Conservation (phyloP, 1,140 invertebrate species). For the Macrobrachium nipponense region DNA sequence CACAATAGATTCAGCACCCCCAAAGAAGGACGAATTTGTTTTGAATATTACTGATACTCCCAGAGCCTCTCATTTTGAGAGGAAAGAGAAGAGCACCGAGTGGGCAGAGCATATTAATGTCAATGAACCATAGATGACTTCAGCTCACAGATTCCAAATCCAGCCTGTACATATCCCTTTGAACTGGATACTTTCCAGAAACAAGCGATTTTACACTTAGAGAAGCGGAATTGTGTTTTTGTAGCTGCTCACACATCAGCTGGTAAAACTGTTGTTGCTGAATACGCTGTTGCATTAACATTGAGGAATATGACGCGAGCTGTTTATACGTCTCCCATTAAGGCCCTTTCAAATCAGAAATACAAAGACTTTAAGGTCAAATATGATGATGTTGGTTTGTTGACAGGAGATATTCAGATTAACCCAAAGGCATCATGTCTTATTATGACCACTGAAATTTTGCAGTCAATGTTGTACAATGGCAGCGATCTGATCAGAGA, state of each 20-base stretch:
- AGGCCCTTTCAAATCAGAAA: conserved; percentile 99
- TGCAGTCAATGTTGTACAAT: conserved; percentile 96
- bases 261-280: conserved; percentile 98
- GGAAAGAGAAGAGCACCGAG: conserved; percentile 69
- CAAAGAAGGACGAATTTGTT: conserved; percentile 56
- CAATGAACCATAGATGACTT: conserved; percentile 83
- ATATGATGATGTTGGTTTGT: conserved; percentile 92
- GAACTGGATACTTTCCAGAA: conserved; percentile 99
- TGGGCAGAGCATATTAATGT: conserved; percentile 92
- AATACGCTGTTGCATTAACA: conserved; percentile 96
- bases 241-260: conserved; percentile 99
- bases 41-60: conserved; percentile 58
- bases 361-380: conserved; percentile 92
- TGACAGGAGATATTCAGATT: conserved; percentile 97
- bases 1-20: conserved; percentile 41
- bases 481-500: conserved; percentile 95
- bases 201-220: conserved; percentile 92
- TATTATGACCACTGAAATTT: conserved; percentile 99
- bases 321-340: conserved; percentile 99
- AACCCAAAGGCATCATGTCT: conserved; percentile 93
- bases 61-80: background rate
- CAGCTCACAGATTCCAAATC: conserved; percentile 83
- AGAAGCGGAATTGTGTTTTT: conserved; percentile 95
- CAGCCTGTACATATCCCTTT: conserved; percentile 90
- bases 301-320: conserved; percentile 91